Conservation (phyloP, 2,888 invertebrate species). For the Strigamia transsilvanica region DNA sequence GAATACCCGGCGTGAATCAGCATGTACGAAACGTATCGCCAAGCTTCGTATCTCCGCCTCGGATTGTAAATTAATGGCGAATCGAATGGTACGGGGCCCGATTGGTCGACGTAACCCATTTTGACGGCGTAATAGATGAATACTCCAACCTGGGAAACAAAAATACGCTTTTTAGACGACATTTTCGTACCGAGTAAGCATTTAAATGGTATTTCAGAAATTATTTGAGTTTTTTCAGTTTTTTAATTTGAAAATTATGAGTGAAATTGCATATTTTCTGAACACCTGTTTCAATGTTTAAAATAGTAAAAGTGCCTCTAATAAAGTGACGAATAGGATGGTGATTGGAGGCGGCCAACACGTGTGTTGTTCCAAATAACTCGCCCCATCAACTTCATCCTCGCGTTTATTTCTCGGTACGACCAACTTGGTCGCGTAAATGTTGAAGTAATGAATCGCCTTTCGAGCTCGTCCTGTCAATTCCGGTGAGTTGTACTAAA, state of each 20-base stretch:
- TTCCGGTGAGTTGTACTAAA: conserved; percentile 14
- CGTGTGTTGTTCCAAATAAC: conserved; percentile 89
- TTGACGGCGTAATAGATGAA: conserved; percentile 69
- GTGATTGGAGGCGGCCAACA: conserved; percentile 90
- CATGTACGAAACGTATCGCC: conserved; percentile 96
- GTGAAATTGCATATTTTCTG: not conserved
- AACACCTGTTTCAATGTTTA: conserved; percentile 16
- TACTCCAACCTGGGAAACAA: conserved; percentile 67
- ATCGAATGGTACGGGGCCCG: conserved; percentile 79
- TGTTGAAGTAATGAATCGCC: not conserved
- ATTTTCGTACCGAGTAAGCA: too few relatives aligned
- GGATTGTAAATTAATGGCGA: conserved; percentile 89
- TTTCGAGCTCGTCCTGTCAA: not conserved
- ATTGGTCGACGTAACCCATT: conserved; percentile 64
- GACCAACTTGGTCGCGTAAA: conserved; percentile 61
- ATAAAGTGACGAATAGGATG: conserved; percentile 86
- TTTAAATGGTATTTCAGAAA: not conserved
- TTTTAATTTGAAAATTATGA: conserved; percentile 1
- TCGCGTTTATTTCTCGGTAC: conserved; percentile 68
- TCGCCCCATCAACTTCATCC: conserved; percentile 64
- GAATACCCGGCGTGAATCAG: conserved; percentile 91
- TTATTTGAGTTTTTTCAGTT: not conserved
- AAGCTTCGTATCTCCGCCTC: conserved; percentile 81
- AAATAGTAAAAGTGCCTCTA: conserved; percentile 73
- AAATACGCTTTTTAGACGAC: not conserved